Evolutionary conservation across 2,888 invertebrate genomes (phyloP), one percentile per base, ranked within the genome.

Genomic region (Auanema freiburgensis): DNA sequence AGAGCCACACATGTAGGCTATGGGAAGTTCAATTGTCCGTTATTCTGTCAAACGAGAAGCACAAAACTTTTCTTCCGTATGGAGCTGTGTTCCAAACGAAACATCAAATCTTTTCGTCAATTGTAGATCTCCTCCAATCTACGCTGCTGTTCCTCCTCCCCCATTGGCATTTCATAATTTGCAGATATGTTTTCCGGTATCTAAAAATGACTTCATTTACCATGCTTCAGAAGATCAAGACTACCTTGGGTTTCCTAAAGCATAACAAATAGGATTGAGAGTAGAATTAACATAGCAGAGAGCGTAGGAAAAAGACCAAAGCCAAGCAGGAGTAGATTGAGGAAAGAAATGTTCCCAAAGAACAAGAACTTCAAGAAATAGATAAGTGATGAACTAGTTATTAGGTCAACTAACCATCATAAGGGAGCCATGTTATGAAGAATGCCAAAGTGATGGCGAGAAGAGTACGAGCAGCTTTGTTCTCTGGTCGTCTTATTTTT

Each of bases 261-360:
- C 61, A 23, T 61, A 61, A 25, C 61, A 61, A 16, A 61, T 33
- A 11, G 61, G 61, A 56, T 61, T 61, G 1, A 61, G 55, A 12
- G 61, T 23, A 14, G 61, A 61, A 50, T 61, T 61, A 10, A 61
- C 55, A 24, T 61, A 61, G 23, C 61, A 61, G 18, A 61, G 61
- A 24, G 56, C 55, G 46, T 61, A 61, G 16, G 49, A 46, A 11
- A 25, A 12, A 10, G 61, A 55, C 61, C 61, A 61, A n/a, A 61
- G 14, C 61, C 61, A 61, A 1, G 16, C 44, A 2, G 61, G 61
- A 2, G 49, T 55, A 14, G 49, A 40, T 18, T 61, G 33, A 5
- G 61, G 61, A 43, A 40, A 46, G 40, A 61, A 61, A 8, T 46
- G 16, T 33, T 44, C 61, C 55, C 55, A 55, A 6, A 61, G n/a